A percentile compares a stretch with the other conserved stretches of the same genome.
Evolutionary conservation across 2,797 vertebrate genomes (phyloP).

Genomic region (Harpagifer antarcticus): DNA sequence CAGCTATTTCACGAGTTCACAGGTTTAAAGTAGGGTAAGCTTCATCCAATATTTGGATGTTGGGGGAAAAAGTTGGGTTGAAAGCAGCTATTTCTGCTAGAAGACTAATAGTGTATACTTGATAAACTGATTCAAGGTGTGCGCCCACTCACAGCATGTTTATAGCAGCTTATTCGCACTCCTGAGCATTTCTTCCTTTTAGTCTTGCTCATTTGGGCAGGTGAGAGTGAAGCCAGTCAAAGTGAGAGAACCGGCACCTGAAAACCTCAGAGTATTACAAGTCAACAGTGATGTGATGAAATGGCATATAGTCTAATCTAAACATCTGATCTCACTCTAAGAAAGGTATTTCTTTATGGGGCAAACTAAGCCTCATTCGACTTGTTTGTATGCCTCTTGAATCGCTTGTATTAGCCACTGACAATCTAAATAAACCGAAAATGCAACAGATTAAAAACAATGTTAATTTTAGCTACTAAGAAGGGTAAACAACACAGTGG

Average conservation of each 20-base stretch:
- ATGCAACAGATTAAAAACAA: background rate
- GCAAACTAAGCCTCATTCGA: background rate
- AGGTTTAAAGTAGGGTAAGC: constrained; percentile 21
- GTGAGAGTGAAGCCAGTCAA: constrained; percentile 20
- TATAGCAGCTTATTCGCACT: constrained; percentile 44
- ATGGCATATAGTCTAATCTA: background rate
- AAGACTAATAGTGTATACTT: constrained; percentile 26
- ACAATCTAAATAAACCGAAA: background rate
- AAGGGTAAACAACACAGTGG: too few species aligned
- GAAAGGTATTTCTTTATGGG: background rate
- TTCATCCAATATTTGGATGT: constrained; percentile 16
- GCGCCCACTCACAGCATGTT: constrained; percentile 32
- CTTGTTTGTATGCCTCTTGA: background rate
- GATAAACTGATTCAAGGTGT: constrained; percentile 29
- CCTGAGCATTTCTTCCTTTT: constrained; percentile 18
- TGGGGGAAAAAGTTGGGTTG: constrained; percentile 19
- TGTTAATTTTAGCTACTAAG: background rate
- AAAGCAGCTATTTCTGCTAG: constrained; percentile 50
- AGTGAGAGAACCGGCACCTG: background rate
- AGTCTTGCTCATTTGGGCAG: constrained; percentile 34
- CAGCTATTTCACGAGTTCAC: constrained; percentile 43
- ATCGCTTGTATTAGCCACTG: background rate
- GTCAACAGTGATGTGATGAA: background rate
- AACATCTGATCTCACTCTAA: background rate
- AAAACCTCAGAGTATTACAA: background rate